Conservation (phyloP, 2,888 invertebrate genomes). For the Ectobius pallidus region DNA sequence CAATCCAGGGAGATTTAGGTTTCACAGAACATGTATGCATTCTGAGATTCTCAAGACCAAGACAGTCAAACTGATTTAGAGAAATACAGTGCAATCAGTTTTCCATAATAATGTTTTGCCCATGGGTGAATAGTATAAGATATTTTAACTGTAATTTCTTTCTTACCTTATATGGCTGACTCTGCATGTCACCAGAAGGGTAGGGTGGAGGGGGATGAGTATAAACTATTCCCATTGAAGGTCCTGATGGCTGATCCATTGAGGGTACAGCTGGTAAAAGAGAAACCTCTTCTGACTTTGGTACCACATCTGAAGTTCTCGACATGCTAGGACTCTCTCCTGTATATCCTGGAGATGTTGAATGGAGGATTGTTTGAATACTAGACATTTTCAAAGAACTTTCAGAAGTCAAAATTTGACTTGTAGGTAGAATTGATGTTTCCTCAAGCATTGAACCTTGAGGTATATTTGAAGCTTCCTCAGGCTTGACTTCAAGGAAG, state of each 20-base stretch:
- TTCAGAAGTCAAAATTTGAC: background rate
- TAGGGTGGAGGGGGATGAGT: slow-evolving; percentile 36
- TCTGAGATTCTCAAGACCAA: too few species aligned
- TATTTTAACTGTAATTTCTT: too few species aligned
- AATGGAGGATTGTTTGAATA: slow-evolving; percentile 18
- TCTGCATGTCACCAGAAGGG: slow-evolving; percentile 13
- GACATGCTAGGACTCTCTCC: background rate
- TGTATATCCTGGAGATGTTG: background rate
- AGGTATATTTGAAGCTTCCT: background rate
- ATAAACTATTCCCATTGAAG: slow-evolving; percentile 21
- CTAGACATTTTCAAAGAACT: background rate
- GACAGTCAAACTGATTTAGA: too few species aligned
- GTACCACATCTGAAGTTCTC: slow-evolving; percentile 1
- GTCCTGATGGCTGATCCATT: background rate
- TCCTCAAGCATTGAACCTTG: slow-evolving; percentile 12
- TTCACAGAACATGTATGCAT: too few species aligned
- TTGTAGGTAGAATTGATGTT: background rate
- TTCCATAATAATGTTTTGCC: too few species aligned
- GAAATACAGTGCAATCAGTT: too few species aligned
- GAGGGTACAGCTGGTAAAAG: background rate
- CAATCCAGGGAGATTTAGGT: too few species aligned
- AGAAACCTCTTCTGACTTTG: slow-evolving; percentile 17
- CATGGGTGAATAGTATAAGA: too few species aligned
- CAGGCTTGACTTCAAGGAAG: slow-evolving; percentile 1
- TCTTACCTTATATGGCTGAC: slow-evolving; percentile 21